A percentile compares a stretch with the other conserved stretches of the same genome.
Evolutionary conservation across 2,113 vertebrate genomes (phyloP).

Genomic region (Barnardius zonarius): DNA sequence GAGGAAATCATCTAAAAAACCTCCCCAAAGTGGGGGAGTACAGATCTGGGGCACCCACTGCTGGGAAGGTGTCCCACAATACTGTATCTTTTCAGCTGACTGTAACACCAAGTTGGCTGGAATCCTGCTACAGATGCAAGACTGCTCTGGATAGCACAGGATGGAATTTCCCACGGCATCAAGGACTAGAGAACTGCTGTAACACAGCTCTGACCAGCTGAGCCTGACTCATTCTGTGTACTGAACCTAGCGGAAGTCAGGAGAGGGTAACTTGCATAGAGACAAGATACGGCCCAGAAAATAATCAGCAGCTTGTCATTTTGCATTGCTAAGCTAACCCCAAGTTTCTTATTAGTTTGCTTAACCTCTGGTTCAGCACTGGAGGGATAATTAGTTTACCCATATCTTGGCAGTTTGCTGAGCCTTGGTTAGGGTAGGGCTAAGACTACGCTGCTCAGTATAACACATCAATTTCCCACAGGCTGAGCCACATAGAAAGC

Average conservation of each 20-base stretch:
- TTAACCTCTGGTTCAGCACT: background rate
- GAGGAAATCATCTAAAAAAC: background rate
- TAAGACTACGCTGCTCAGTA: background rate
- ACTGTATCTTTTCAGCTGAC: rapidly evolving
- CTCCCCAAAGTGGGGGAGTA: background rate
- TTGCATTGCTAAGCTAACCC: background rate
- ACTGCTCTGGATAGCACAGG: background rate
- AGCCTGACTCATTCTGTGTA: background rate
- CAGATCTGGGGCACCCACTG: background rate
- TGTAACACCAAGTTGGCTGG: background rate
- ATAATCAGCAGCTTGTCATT: background rate
- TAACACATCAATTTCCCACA: background rate
- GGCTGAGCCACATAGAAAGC: background rate
- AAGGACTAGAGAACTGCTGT: background rate
- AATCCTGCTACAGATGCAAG: background rate
- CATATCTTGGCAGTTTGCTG: background rate
- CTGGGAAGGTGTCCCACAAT: background rate
- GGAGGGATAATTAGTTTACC: background rate
- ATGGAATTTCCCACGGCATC: background rate
- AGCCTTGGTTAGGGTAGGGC: background rate
- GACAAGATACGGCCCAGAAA: background rate
- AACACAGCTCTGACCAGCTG: background rate
- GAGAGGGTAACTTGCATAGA: background rate
- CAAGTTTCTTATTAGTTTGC: background rate
- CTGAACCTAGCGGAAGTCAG: background rate